Evolutionary conservation across 2,797 vertebrate genomes (phyloP).

Genomic region (Hippopotamyrus pictus): DNA sequence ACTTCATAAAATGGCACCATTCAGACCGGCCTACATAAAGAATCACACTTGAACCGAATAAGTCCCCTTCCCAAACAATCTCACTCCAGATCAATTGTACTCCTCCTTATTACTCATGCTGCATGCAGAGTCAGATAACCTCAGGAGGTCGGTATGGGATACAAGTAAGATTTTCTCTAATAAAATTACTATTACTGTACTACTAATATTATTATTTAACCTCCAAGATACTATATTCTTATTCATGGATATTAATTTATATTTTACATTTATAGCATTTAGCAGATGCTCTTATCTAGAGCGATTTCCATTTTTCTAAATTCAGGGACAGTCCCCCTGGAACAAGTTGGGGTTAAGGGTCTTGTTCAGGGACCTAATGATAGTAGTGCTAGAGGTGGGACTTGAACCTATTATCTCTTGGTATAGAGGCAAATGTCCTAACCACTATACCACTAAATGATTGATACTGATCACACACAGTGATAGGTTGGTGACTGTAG

Average conservation of each 20-base stretch:
- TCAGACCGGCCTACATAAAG: too few relatives aligned
- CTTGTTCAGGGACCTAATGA: too few relatives aligned
- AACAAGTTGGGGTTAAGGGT: too few relatives aligned
- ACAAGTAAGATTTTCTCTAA: neutral
- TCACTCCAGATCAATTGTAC: conserved; percentile 8
- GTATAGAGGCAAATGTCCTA: too few relatives aligned
- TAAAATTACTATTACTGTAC: neutral
- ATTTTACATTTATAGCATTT: too few relatives aligned
- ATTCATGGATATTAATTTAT: neutral
- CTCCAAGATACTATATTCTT: neutral
- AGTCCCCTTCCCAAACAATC: neutral
- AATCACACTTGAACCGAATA: neutral
- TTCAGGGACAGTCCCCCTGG: too few relatives aligned
- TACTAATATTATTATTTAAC: neutral
- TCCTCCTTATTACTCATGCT: neutral
- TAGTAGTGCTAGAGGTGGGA: too few relatives aligned
- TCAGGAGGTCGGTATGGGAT: neutral
- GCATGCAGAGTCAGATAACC: neutral
- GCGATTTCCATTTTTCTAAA: too few relatives aligned
- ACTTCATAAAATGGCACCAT: neutral
- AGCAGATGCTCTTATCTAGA: too few relatives aligned
- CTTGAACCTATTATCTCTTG: too few relatives aligned
- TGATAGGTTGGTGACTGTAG: neutral
- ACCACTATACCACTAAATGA: neutral
- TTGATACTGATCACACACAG: neutral